Evolutionary conservation across 2,113 vertebrate species (phyloP).

Genomic region (mouse (Mus musculus)): GRCm39 chr7:53826501-53827000

Average conservation of each 20-base stretch:
- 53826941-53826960: neutral
- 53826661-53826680: neutral
- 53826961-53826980: neutral
- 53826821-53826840: neutral
- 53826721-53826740: neutral
- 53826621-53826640: neutral
- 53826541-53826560: neutral
- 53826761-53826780: neutral
- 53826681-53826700: neutral
- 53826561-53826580: neutral
- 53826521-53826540: neutral
- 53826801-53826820: neutral
- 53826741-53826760: neutral
- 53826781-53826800: neutral
- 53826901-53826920: neutral
- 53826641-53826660: neutral
- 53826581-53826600: neutral
- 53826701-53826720: neutral
- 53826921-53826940: no score
- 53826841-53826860: neutral
- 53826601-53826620: neutral
- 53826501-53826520: neutral
- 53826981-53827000: neutral
- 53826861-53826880: neutral
- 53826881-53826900: neutral